Evolutionary conservation across 2,888 invertebrate species (phyloP).

Genomic region (Pollenia amentaria): DNA sequence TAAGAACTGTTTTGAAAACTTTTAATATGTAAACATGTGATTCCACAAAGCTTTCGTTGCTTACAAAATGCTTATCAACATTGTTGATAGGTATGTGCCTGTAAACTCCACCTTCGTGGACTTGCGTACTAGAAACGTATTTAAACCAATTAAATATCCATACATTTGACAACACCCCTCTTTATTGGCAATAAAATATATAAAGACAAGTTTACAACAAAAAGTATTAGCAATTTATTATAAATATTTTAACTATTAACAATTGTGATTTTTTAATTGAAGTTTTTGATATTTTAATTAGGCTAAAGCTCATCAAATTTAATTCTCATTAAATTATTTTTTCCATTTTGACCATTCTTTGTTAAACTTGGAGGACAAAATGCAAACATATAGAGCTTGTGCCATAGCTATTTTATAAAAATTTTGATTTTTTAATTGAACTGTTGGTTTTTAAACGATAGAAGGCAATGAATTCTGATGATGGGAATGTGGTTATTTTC

Average conservation of each 20-base stretch:
- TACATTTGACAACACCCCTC: conserved; percentile 41
- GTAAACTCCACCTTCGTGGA: conserved; percentile 52
- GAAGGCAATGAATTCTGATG: too few relatives aligned
- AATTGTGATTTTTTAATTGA: neutral
- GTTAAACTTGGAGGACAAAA: too few relatives aligned
- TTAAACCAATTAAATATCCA: conserved; percentile 52
- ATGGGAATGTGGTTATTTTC: too few relatives aligned
- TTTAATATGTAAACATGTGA: neutral
- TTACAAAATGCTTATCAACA: conserved; percentile 60
- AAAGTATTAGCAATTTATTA: neutral
- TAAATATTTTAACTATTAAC: neutral
- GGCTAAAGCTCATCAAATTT: too few relatives aligned
- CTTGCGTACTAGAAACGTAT: conserved; percentile 45
- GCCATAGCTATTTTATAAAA: too few relatives aligned
- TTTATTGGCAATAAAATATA: conserved; percentile 31
- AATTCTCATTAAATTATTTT: too few relatives aligned
- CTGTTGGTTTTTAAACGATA: too few relatives aligned
- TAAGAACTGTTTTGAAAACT: neutral
- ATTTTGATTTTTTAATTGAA: too few relatives aligned
- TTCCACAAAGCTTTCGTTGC: conserved; percentile 34
- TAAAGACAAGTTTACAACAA: conserved; percentile 6
- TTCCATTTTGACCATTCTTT: too few relatives aligned
- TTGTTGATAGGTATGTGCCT: conserved; percentile 1
- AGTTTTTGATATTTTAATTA: too few relatives aligned
- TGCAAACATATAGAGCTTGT: too few relatives aligned